Evolutionary conservation across 2,113 vertebrate species (phyloP).

Genomic region (Mormyrus iriodes): DNA sequence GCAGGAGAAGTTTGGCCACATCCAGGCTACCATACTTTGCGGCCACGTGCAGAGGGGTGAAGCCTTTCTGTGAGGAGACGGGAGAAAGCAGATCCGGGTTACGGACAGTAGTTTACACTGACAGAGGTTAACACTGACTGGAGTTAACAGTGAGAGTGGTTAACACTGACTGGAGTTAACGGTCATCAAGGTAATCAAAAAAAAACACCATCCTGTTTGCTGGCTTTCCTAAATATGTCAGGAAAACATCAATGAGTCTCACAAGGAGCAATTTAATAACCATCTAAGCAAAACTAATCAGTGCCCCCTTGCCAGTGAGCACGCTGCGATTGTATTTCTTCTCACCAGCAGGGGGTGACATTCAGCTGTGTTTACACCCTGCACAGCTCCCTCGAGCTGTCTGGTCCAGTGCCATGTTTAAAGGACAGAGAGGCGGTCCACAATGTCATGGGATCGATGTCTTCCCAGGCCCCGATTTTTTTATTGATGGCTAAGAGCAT

Average conservation of each 20-base stretch:
- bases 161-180: not conserved
- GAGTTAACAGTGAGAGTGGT: not conserved
- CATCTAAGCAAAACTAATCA: not conserved
- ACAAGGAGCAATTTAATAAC: not conserved
- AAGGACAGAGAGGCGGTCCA: conserved; percentile 7
- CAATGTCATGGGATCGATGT: conserved; percentile 38
- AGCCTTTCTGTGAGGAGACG: conserved; percentile 81
- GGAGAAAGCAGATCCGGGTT: not conserved
- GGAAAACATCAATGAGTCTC: not conserved
- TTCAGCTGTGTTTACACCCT: not conserved
- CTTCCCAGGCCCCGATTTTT: conserved; percentile 26
- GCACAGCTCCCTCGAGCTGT: not conserved
- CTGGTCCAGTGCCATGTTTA: not conserved
- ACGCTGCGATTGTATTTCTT: not conserved
- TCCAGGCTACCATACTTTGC: conserved; percentile 93
- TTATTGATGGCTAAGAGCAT: not conserved
- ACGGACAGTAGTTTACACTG: not conserved
- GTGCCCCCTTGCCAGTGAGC: not conserved
- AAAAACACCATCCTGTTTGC: not conserved
- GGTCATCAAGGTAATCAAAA: not conserved
- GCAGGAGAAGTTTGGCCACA: conserved; percentile 86
- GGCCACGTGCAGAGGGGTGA: conserved; percentile 90
- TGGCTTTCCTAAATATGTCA: not conserved
- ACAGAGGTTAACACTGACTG: not conserved
- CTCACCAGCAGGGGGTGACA: conserved; percentile 50